Evolutionary conservation across 2,888 invertebrate species (phyloP), one percentile per base, ranked within the genome.

Genomic region (Cephus pygmeus): DNA sequence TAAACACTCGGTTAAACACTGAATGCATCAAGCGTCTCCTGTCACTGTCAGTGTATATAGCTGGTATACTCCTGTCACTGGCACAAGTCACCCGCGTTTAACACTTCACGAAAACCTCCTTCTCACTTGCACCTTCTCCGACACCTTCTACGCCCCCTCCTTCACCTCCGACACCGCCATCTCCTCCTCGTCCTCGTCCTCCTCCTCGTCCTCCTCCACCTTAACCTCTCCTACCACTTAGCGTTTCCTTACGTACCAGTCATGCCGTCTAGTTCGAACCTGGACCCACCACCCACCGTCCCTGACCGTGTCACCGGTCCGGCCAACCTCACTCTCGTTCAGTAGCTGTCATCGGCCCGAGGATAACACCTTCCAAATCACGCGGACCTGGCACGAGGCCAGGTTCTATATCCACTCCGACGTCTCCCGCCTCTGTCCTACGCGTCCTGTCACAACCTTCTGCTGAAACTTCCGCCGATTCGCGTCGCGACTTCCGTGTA

Each of bases 161-260:
- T 56, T 56, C 23, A 56, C 56, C 56, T 56, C 56, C 56, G 56
- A 56, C 56, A 56, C 56, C 56, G 56, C 56, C 56, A 56, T 56
- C 56, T 56, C 56, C 56, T 56, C 56, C 56, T 33, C 71, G 71
- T 71, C 71, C 34, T 34, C 71, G 71, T 71, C 71, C 71, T 71
- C 71, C 30, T 33, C 71, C 31, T 71, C 71, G 71, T 33, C 71
- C 34, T 71, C 71, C 71, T 33, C 71, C 56, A 56, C 56, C 56
- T 56, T 56, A 56, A 56, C 56, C 56, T 56, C 56, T 56, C 56
- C 56, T 56, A 56, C 23, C 56, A 56, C 56, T 56, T 56, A 56
- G 56, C 56, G 23, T 9, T 56, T 56, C 15, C 56, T 56, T 56
- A 56, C 23, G 56, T 56, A 56, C 56, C 1, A 56, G 56, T 56